Percentiles rank a stretch among this genome's conserved stretches.
Conservation (phyloP, 2,113 vertebrate species). For the Catagonus wagneri region DNA sequence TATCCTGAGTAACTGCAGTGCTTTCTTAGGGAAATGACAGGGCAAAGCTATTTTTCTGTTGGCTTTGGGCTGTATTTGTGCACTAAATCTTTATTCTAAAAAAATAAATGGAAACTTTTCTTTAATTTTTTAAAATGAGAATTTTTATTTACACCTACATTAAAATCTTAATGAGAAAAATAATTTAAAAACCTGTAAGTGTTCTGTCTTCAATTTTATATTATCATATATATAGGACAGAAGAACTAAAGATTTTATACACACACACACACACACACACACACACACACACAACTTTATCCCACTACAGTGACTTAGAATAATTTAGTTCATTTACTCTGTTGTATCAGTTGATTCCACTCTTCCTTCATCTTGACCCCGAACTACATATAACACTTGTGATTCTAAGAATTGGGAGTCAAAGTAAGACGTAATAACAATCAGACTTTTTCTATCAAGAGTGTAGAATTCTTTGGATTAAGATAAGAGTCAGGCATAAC, state of each 20-base stretch:
- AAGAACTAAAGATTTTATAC: neutral
- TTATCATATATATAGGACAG: neutral
- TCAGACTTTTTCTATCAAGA: neutral
- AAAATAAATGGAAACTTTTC: conserved; percentile 83
- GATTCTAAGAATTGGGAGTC: neutral
- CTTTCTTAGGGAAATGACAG: conserved; percentile 84
- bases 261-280: neutral
- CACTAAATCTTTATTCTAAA: conserved; percentile 89
- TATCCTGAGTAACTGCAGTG: conserved; percentile 83
- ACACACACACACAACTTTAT: neutral
- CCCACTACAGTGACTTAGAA: neutral
- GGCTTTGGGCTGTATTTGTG: conserved; percentile 88
- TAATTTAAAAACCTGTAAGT: conserved; percentile 82
- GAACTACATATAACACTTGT: neutral
- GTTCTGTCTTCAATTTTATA: conserved; percentile 64
- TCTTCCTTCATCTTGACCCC: neutral
- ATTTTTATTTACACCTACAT: conserved; percentile 89
- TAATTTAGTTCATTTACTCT: neutral
- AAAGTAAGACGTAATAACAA: neutral
- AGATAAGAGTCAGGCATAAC: neutral
- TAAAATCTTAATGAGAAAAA: conserved; percentile 87
- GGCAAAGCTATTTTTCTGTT: conserved; percentile 88
- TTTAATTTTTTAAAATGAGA: conserved; percentile 89
- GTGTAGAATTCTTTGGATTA: neutral
- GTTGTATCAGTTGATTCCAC: neutral